Base-by-base conservation (phyloP, 2,888 invertebrate species). In the Tenthredo livida region DNA sequence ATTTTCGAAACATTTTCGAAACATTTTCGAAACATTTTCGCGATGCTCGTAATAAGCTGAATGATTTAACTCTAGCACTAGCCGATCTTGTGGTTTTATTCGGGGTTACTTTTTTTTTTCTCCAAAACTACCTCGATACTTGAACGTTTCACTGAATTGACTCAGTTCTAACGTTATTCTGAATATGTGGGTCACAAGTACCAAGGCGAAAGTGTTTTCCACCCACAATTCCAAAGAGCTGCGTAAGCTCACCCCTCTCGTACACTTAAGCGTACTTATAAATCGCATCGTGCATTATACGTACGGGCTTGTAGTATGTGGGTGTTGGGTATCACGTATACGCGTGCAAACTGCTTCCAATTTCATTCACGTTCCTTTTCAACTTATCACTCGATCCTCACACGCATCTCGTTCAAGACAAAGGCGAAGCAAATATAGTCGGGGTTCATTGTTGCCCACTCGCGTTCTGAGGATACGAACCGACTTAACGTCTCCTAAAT, bases 141-240 rank as follows among this genome's bases (percentile, higher is more conserved):
- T n/a, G n/a, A 50, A 50, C 17, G 2, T 77, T 77, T 17, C 50
- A n/a, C 3, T 33, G 17, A 50, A 77, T 77, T 33, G 29, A 50
- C 50, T 25, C 54, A 7, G 9, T 29, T 15, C 17, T n/a, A 25
- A 54, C 77, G 80, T 80, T 40, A 40, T 61, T 61, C 25, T 40
- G 40, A 80, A 80, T 80, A 80, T 80, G 80, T 80, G 58, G 80
- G 80, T 80, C 61, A 80, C 40, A 80, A 80, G 80, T 80, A 37
- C 40, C 61, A 61, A 58, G 80, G 80, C 61, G 58, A 61, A 61
- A 61, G 61, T 80, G 80, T 80, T 80, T 61, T 21, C 58, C 61
- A 17, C 47, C 77, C n/a, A 33, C 29, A 33, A 77, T 77, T 33
- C 29, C 50, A 77, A 77, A 80, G 80, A 80, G 80, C 80, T 80